Conservation (phyloP, 2,113 vertebrate species). For the Dicaeum eximium region DNA sequence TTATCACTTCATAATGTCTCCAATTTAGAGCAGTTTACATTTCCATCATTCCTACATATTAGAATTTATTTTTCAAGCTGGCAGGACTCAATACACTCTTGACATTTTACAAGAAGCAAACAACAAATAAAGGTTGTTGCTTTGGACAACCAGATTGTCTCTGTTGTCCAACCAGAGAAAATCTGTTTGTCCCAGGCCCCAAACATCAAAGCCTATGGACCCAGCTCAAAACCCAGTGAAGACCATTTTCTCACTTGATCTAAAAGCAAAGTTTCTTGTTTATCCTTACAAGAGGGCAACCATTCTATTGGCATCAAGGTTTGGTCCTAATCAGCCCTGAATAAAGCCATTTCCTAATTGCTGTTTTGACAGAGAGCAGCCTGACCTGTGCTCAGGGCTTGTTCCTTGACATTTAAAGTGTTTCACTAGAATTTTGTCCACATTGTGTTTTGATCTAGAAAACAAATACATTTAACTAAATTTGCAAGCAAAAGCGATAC, state of each 20-base stretch:
- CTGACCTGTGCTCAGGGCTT: background rate
- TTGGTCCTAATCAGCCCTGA: background rate
- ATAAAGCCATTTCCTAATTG: background rate
- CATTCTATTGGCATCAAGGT: background rate
- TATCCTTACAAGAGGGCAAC: background rate
- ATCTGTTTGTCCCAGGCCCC: background rate
- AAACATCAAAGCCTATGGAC: background rate
- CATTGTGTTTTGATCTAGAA: background rate
- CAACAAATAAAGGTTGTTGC: background rate
- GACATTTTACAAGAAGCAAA: background rate
- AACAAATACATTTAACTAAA: background rate
- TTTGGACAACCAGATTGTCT: background rate
- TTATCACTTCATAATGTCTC: background rate
- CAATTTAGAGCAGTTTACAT: background rate
- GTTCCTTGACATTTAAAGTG: rapidly evolving
- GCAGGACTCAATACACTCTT: background rate
- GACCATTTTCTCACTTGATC: background rate
- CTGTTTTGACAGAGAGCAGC: background rate
- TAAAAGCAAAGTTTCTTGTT: background rate
- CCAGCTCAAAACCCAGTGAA: background rate
- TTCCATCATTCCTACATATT: background rate
- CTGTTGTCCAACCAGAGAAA: background rate
- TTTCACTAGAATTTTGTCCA: background rate
- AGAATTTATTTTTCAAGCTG: background rate
- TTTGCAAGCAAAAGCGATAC: background rate